A percentile compares a stretch with the other conserved stretches of the same genome.
Conservation (phyloP, 2,113 vertebrate species). For the Hystrix brachyura region DNA sequence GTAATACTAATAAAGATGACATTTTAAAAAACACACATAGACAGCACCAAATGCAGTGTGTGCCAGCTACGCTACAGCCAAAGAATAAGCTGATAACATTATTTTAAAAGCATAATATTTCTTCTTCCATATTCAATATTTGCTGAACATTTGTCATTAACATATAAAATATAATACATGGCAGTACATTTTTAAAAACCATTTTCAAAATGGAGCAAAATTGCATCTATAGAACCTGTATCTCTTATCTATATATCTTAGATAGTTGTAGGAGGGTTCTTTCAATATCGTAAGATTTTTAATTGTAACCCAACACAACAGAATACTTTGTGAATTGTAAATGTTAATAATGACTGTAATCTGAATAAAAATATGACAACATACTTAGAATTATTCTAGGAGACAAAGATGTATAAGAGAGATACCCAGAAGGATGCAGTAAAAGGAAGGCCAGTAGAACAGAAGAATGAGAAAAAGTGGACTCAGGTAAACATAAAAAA, state of each 20-base stretch:
- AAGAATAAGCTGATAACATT: conserved; percentile 65
- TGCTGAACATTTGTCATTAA: conserved; percentile 55
- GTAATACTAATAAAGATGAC: conserved; percentile 86
- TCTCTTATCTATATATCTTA: background rate
- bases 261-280: background rate
- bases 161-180: conserved; percentile 33
- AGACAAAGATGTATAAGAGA: background rate
- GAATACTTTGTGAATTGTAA: conserved; percentile 38
- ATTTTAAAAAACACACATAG: conserved; percentile 85
- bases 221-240: background rate
- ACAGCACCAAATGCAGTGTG: conserved; percentile 60
- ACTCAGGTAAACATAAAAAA: background rate
- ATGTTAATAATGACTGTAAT: conserved; percentile 44
- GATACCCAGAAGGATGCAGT: background rate
- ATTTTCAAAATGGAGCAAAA: conserved; percentile 51
- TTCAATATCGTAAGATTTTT: conserved; percentile 12
- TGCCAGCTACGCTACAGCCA: conserved; percentile 61
- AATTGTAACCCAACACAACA: background rate
- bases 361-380: conserved; percentile 27
- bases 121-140: conserved; percentile 45
- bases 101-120: conserved; percentile 69
- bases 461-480: background rate
- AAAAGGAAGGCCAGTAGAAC: background rate
- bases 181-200: conserved; percentile 22
- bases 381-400: conserved; percentile 3